Conservation (phyloP, 1,140 invertebrate species). For the Drosophila sp. region DNA sequence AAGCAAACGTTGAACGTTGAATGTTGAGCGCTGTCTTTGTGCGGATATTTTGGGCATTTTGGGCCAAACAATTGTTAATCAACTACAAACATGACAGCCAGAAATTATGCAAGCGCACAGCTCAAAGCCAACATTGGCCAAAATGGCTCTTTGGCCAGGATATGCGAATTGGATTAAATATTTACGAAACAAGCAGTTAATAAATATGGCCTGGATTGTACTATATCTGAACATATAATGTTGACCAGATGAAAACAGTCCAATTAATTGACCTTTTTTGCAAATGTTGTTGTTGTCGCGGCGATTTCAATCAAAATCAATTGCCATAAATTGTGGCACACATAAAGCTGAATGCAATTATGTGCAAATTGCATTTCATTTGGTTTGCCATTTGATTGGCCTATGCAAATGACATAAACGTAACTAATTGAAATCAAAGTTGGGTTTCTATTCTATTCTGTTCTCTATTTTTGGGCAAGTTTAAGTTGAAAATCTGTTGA, state of each 20-base stretch:
- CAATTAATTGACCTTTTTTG: slow-evolving; percentile 48
- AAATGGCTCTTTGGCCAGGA: slow-evolving; percentile 5
- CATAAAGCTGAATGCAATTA: slow-evolving; percentile 62
- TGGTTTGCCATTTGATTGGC: slow-evolving; percentile 63
- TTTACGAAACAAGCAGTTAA: slow-evolving; percentile 40
- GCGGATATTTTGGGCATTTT: slow-evolving; percentile 59
- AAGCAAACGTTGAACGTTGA: too few relatives aligned
- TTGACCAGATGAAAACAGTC: slow-evolving; percentile 6
- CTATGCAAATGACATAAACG: slow-evolving; percentile 65
- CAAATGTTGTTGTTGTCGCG: slow-evolving; percentile 10
- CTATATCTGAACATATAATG: neutral
- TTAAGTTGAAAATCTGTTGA: neutral
- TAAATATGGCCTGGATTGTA: slow-evolving; percentile 20
- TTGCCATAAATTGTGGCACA: slow-evolving; percentile 62
- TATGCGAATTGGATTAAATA: slow-evolving; percentile 40
- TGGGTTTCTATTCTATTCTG: neutral
- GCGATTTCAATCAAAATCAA: slow-evolving; percentile 62
- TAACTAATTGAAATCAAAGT: slow-evolving; percentile 52
- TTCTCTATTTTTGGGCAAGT: slow-evolving; percentile 1
- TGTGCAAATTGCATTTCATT: slow-evolving; percentile 73
- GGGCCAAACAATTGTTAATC: slow-evolving; percentile 75
- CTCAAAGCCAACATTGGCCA: slow-evolving; percentile 34
- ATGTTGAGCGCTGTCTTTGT: slow-evolving; percentile 23
- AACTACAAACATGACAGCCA: slow-evolving; percentile 74
- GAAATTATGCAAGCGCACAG: slow-evolving; percentile 68